phyloP scores from a whole-genome alignment of 1,140 invertebrate genomes.

The Matsumurasca onukii region DNA sequence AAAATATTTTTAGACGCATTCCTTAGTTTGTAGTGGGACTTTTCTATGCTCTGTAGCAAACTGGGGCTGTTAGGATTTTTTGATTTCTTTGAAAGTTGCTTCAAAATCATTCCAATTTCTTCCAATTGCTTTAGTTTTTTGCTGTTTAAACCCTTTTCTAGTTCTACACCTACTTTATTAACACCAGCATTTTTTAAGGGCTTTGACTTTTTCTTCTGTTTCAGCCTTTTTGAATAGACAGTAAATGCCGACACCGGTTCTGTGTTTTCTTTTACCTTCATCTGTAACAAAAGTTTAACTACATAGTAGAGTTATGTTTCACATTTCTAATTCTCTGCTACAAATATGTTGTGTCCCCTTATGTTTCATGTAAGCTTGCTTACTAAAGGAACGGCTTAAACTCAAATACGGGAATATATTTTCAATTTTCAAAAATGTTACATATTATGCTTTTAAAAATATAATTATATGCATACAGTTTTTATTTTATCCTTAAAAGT shows the following conservation, averaged over 20 bases:
- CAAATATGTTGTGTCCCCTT: too few relatives aligned
- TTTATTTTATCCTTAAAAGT: too few relatives aligned
- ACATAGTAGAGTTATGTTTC: too few relatives aligned
- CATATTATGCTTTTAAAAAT: too few relatives aligned
- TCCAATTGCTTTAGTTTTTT: neutral
- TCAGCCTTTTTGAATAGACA: constrained; percentile 21
- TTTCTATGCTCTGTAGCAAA: too few relatives aligned
- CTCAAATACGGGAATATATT: too few relatives aligned
- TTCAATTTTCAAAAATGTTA: too few relatives aligned
- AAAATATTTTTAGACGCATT: constrained; percentile 1
- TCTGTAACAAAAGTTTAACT: too few relatives aligned
- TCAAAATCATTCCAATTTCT: constrained; percentile 12
- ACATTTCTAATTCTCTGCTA: too few relatives aligned
- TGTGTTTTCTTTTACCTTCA: constrained; percentile 5
- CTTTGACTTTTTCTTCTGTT: constrained; percentile 20
- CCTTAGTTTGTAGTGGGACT: neutral
- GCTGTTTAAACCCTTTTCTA: neutral
- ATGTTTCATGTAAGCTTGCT: too few relatives aligned
- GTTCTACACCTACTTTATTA: neutral
- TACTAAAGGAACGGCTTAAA: too few relatives aligned
- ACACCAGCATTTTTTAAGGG: neutral
- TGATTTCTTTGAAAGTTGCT: neutral
- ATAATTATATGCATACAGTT: too few relatives aligned
- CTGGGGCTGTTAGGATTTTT: neutral
- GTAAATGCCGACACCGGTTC: constrained; percentile 21